Evolutionary conservation across 2,888 invertebrate genomes (phyloP).

Genomic region (Drosophila conformis): DNA sequence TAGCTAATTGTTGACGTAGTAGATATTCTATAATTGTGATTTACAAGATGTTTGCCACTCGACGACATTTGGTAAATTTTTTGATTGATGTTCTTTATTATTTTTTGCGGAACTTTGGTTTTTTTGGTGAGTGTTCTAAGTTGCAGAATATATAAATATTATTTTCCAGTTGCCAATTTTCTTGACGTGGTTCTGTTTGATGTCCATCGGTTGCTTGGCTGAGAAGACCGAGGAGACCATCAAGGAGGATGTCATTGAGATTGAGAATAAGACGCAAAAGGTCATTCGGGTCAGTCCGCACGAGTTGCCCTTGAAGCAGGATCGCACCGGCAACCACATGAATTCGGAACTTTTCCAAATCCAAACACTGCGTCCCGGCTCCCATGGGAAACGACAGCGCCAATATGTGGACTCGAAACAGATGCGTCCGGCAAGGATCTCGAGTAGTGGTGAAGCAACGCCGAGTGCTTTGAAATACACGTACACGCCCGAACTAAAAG

Average conservation of each 20-base stretch:
- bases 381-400: conserved; percentile 42
- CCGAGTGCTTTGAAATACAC: conserved; percentile 63
- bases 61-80: conserved; percentile 63
- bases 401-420: conserved; percentile 69
- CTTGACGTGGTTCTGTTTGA: conserved; percentile 16
- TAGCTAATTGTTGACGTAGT: conserved; percentile 12
- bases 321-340: conserved; percentile 54
- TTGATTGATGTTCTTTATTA: conserved; percentile 41
- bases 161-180: conserved; percentile 35
- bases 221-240: conserved; percentile 56
- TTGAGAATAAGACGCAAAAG: conserved; percentile 79
- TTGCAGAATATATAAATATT: neutral
- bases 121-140: conserved; percentile 7
- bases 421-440: conserved; percentile 57
- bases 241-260: conserved; percentile 79
- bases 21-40: conserved; percentile 27
- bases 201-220: neutral
- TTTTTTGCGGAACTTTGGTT: neutral
- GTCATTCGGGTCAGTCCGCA: conserved; percentile 81
- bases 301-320: conserved; percentile 73
- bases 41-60: conserved; percentile 60
- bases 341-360: conserved; percentile 82
- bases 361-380: conserved; percentile 66
- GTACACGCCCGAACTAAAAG: conserved; percentile 62
- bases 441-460: conserved; percentile 53